Evolutionary conservation across 64 coral and sea anemone species (phyloP).

Genomic region (Astreopora myriophthalma): DNA sequence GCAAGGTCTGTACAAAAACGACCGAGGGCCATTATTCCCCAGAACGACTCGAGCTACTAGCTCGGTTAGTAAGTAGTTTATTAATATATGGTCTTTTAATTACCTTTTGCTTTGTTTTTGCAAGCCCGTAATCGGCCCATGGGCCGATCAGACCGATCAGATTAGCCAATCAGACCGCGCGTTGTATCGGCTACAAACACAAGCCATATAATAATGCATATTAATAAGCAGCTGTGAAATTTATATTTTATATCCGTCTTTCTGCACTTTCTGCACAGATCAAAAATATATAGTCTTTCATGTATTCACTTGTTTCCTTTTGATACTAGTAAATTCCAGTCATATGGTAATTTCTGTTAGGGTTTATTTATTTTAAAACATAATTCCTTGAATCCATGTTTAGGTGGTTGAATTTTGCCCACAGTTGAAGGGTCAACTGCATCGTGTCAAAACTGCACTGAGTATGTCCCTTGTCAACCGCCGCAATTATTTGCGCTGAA

Average conservation of each 20-base stretch:
- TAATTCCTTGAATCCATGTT: neutral
- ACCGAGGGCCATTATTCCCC: neutral
- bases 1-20: neutral
- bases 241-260: neutral
- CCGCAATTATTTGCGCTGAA: neutral
- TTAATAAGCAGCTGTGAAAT: neutral
- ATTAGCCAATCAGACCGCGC: neutral
- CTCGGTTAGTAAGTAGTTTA: neutral
- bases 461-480: neutral
- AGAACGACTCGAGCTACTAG: neutral
- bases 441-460: neutral
- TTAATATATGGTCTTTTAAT: neutral
- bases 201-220: neutral
- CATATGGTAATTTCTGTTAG: neutral
- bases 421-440: neutral
- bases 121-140: neutral
- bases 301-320: neutral
- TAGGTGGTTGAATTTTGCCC: slow-evolving; percentile 19
- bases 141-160: neutral
- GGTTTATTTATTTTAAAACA: neutral
- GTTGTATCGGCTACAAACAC: too few species aligned
- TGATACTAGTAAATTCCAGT: neutral
- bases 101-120: neutral
- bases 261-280: neutral
- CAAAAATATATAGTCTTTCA: neutral